phyloP scores from a whole-genome alignment of 2,888 invertebrate genomes.

The Heliconius hortense region DNA sequence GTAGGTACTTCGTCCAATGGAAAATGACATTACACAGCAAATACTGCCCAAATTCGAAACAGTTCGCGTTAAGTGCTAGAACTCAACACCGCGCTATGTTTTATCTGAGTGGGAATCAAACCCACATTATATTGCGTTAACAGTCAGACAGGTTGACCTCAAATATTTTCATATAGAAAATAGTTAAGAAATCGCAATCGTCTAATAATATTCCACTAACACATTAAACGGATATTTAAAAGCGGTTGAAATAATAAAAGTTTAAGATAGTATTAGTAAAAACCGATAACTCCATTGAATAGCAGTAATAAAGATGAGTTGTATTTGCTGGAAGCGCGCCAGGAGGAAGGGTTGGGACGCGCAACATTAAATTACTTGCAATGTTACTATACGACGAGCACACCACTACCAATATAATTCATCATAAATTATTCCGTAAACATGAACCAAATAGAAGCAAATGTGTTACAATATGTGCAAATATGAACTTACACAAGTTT shows the following conservation, averaged over 20 bases:
- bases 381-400: conserved; percentile 3
- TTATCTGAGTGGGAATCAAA: not conserved
- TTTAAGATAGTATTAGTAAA: conserved; percentile 26
- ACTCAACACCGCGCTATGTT: not conserved
- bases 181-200: not conserved
- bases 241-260: conserved; percentile 22
- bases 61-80: too few relatives aligned
- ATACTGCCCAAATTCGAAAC: too few relatives aligned
- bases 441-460: not conserved
- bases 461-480: not conserved
- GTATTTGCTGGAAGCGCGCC: conserved; percentile 29
- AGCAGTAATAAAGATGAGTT: conserved; percentile 28
- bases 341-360: conserved; percentile 27
- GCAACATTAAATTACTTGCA: conserved; percentile 30
- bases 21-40: not conserved
- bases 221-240: conserved; percentile 4
- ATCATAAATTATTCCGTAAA: not conserved
- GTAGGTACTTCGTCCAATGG: not conserved
- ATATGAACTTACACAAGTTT: not conserved
- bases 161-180: not conserved
- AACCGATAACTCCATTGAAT: conserved; percentile 26
- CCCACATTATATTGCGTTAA: not conserved
- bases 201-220: not conserved
- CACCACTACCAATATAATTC: conserved; percentile 16
- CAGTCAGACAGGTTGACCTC: not conserved